Percentiles rank a stretch among this genome's conserved stretches.
Evolutionary conservation across 64 coral and sea anemone genomes (phyloP).

Genomic region (Stylophora pistillata): DNA sequence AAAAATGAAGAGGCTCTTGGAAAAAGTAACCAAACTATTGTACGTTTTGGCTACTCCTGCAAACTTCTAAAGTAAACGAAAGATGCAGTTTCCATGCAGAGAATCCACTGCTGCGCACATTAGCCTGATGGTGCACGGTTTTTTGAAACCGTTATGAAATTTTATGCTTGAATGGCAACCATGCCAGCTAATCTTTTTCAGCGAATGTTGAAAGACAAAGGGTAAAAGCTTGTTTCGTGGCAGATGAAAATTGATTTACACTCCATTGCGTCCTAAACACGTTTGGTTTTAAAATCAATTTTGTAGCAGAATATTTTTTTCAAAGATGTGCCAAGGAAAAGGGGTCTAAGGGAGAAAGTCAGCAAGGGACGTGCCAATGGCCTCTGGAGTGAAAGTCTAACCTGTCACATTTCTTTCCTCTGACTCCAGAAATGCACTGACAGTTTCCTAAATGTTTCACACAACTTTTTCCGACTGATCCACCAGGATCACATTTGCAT

Average conservation of each 20-base stretch:
- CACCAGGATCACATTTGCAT: slow-evolving; percentile 54
- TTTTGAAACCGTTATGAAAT: no score
- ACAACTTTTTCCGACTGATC: slow-evolving; percentile 28
- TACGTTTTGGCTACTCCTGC: no score
- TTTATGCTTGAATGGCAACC: no score
- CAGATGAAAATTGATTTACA: no score
- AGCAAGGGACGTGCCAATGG: background rate
- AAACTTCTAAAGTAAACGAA: no score
- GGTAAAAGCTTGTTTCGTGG: background rate
- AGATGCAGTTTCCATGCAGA: no score
- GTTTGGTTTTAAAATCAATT: no score
- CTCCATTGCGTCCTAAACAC: no score
- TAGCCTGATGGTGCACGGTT: no score
- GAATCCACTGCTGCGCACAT: no score
- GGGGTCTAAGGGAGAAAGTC: background rate
- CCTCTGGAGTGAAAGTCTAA: background rate
- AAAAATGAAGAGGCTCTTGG: no score
- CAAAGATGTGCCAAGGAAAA: background rate
- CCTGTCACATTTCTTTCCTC: slow-evolving; percentile 50
- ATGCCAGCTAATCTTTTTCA: background rate
- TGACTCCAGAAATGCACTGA: slow-evolving; percentile 39
- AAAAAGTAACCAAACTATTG: no score
- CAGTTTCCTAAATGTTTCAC: slow-evolving; percentile 49
- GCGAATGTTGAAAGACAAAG: background rate
- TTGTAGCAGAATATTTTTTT: background rate